A percentile compares a stretch with the other conserved stretches of the same genome.
Conservation (phyloP, 2,888 invertebrate species). For the Chrysolina haemoptera region DNA sequence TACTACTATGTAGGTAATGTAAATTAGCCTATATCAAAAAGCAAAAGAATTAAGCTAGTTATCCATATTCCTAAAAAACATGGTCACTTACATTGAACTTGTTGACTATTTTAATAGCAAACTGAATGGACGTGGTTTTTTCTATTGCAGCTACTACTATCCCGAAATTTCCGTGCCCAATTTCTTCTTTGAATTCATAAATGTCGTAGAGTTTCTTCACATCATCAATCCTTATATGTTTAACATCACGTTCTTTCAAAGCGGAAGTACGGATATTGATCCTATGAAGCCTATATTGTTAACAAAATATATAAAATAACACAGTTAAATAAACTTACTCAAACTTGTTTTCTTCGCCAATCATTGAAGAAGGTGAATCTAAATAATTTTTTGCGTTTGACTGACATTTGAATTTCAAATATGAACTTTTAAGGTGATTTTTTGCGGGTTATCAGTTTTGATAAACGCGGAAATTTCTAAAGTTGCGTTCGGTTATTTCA, state of each 20-base stretch:
- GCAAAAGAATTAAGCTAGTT: no score
- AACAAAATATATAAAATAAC: not conserved
- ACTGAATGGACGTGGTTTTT: conserved; percentile 61
- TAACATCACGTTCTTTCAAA: conserved; percentile 60
- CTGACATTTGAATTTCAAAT: conserved; percentile 7
- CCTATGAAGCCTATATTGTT: not conserved
- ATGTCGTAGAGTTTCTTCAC: conserved; percentile 61
- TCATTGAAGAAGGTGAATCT: not conserved
- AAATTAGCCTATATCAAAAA: no score
- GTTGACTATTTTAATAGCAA: conserved; percentile 70
- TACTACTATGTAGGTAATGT: no score
- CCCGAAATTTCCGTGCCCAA: conserved; percentile 69
- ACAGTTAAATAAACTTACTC: not conserved
- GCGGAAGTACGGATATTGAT: not conserved
- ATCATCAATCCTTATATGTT: conserved; percentile 65
- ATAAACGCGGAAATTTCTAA: no score
- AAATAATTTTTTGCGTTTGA: not conserved
- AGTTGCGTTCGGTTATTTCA: no score
- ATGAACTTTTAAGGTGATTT: not conserved
- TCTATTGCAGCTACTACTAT: conserved; percentile 66
- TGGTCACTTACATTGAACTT: conserved; percentile 62
- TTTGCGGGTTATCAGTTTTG: not conserved
- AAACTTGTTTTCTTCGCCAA: not conserved
- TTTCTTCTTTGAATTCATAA: conserved; percentile 65
- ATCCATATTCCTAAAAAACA: not conserved